A percentile compares a stretch with the other conserved stretches of the same genome.
Conservation (phyloP, 64 coral and sea anemone genomes). For the Montipora capricornis region DNA sequence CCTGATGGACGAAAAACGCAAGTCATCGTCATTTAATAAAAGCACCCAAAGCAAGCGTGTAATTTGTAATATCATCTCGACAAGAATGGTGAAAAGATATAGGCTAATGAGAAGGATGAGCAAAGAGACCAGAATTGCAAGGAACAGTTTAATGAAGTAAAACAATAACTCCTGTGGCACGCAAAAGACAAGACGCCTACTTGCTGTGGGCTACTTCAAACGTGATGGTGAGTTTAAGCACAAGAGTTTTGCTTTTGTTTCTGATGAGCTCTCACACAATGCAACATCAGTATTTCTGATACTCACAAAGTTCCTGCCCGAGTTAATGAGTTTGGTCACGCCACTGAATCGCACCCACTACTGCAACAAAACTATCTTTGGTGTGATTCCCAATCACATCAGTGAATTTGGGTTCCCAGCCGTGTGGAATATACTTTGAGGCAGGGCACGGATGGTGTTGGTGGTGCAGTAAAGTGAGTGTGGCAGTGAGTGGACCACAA, state of each 20-base stretch:
- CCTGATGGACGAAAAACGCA: conserved; percentile 15
- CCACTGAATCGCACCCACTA: not conserved
- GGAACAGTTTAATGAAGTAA: conserved; percentile 28
- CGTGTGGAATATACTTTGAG: conserved; percentile 46
- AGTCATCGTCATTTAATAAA: conserved; percentile 29
- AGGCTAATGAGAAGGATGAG: conserved; percentile 33
- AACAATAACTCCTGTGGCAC: conserved; percentile 35
- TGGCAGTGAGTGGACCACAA: conserved; percentile 10
- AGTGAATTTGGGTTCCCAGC: too few relatives aligned
- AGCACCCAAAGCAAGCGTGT: conserved; percentile 26
- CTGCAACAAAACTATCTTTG: not conserved
- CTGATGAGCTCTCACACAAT: conserved; percentile 66
- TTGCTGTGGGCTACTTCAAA: conserved; percentile 55
- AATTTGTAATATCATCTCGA: conserved; percentile 47
- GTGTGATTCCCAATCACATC: too few relatives aligned
- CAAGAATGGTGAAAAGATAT: conserved; percentile 59
- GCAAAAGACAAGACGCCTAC: conserved; percentile 22
- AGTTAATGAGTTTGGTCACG: conserved; percentile 24
- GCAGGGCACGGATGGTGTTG: conserved; percentile 29
- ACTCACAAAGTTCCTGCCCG: conserved; percentile 1
- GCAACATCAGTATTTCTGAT: conserved; percentile 37
- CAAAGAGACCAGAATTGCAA: conserved; percentile 37
- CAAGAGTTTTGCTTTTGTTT: conserved; percentile 56
- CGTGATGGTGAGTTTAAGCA: conserved; percentile 21
- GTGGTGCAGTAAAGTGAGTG: conserved; percentile 21